Evolutionary conservation across 2,113 vertebrate genomes (phyloP), one percentile per base, ranked within the genome.

Genomic region (Calyptomena viridis): DNA sequence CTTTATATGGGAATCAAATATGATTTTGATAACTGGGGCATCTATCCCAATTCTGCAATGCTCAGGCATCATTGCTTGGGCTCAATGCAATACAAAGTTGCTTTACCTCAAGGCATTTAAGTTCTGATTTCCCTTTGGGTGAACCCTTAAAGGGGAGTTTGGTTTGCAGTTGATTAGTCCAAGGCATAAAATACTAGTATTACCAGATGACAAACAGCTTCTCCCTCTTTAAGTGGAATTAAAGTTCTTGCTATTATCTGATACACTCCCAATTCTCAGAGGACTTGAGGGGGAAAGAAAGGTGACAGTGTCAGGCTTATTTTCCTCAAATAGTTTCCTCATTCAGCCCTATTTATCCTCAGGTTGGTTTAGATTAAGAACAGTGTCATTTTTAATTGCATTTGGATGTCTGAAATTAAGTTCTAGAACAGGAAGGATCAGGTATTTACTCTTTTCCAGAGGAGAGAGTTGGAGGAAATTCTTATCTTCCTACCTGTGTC

Each of bases 341-440:
- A 55, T 91, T 84, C 21, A 40, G 39, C 11, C 63, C 33, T 75
- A 9, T 87, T 89, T 96, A 42, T 56, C 50, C 46, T 71, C 52
- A 72, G 21, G 15, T 40, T 94, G 23, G 35, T 82, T 87, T 52
- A 84, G 73, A 75, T 77, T 67, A 76, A 81, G 31, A 35, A 75
- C 60, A 75, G 84, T 39, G 58, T 87, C 64, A 72, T 87, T 96
- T 93, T 91, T 87, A 91, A 89, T 96, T 95, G 74, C 69, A 49
- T 87, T 27, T 59, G 49, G 22, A 35, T 90, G 52, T 71, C 77
- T 94, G 73, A 86, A 90, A 92, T 81, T 53, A 97, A 63, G 56
- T 84, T 92, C 35, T 81, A 44, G 40, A 64, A 78, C 52, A 56
- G 30, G 35, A 95, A 64, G 69, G 71, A 74, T 79, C 80, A 75